phyloP scores from a whole-genome alignment of 2,113 vertebrate genomes.

The Muntiacus reevesi region DNA sequence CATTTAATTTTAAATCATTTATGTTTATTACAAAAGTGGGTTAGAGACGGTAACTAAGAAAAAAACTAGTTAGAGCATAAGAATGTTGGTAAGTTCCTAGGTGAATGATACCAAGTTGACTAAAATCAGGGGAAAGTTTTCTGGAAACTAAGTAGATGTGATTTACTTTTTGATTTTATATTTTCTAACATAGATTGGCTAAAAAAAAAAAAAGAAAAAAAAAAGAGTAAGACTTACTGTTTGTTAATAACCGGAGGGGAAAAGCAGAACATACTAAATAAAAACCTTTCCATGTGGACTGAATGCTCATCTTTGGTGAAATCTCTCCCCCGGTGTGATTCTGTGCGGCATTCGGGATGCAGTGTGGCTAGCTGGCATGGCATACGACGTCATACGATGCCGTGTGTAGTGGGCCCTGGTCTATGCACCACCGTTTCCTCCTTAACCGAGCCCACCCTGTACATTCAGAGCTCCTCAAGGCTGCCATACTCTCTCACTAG shows the following conservation, averaged over 20 bases:
- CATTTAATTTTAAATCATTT: neutral
- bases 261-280: neutral
- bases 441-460: neutral
- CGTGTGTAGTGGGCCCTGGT: neutral
- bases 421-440: neutral
- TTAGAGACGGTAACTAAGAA: neutral
- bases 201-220: neutral
- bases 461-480: neutral
- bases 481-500: neutral
- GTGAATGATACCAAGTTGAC: neutral
- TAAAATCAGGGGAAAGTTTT: constrained; percentile 3
- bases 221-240: neutral
- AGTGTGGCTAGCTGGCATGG: neutral
- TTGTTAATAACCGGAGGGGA: neutral
- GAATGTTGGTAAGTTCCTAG: neutral
- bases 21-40: neutral
- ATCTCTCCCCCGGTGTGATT: neutral
- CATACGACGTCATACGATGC: neutral
- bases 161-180: neutral
- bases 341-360: neutral
- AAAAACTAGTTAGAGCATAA: neutral
- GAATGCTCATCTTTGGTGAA: neutral
- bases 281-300: neutral
- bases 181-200: neutral
- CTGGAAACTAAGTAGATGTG: neutral